phyloP scores from a whole-genome alignment of 2,113 vertebrate species.

The Malaclemys terrapin region DNA sequence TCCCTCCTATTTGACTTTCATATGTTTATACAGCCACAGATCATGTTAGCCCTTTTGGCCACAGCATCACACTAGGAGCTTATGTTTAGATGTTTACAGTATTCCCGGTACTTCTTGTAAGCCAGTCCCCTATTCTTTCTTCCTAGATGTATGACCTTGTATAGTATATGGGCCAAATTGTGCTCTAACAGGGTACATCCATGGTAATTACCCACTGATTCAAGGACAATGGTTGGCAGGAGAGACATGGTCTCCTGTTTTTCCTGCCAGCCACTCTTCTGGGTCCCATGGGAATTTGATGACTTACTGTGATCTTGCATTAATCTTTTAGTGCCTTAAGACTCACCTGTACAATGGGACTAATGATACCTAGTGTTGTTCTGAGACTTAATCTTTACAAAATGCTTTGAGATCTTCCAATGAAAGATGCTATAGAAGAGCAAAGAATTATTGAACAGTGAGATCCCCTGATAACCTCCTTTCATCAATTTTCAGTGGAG shows the following conservation, averaged over 20 bases:
- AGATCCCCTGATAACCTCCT: not conserved
- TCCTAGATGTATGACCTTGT: not conserved
- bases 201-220: accelerated
- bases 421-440: not conserved
- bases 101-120: not conserved
- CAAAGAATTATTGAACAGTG: not conserved
- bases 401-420: slow-evolving; percentile 18
- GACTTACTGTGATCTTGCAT: not conserved
- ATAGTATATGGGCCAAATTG: not conserved
- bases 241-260: not conserved
- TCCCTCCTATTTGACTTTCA: accelerated
- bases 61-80: not conserved
- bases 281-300: not conserved
- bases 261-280: not conserved
- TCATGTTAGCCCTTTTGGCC: accelerated
- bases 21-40: not conserved
- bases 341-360: not conserved
- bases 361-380: not conserved
- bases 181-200: not conserved
- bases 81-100: not conserved
- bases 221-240: not conserved
- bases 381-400: slow-evolving; percentile 21
- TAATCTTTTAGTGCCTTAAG: not conserved
- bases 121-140: accelerated
- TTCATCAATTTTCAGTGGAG: not conserved